phyloP scores from a whole-genome alignment of 64 coral and sea anemone species.

The Orbicella faveolata region DNA sequence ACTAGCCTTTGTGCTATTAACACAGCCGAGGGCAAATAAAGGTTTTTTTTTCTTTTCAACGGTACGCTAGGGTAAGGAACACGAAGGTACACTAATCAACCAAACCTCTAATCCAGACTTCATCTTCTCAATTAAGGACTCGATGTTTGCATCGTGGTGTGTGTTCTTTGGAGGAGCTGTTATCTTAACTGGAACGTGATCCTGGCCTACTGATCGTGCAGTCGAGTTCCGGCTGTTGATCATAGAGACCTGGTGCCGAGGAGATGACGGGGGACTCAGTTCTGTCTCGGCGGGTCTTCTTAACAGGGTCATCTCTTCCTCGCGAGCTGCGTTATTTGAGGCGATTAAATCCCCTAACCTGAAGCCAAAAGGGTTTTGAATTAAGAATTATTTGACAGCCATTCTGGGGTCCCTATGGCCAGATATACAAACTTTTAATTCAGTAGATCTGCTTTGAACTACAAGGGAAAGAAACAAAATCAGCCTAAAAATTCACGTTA shows the following conservation, averaged over 20 bases:
- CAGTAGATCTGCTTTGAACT: too few relatives aligned
- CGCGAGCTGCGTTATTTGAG: slow-evolving; percentile 71
- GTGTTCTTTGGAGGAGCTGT: slow-evolving; percentile 19
- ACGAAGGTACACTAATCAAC: not conserved
- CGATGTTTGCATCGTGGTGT: slow-evolving; percentile 75
- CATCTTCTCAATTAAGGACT: slow-evolving; percentile 95
- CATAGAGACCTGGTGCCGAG: slow-evolving; percentile 40
- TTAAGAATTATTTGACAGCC: too few relatives aligned
- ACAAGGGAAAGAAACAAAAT: too few relatives aligned
- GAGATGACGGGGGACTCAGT: slow-evolving; percentile 62
- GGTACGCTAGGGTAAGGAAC: not conserved
- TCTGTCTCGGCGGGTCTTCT: slow-evolving; percentile 46
- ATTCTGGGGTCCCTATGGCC: too few relatives aligned
- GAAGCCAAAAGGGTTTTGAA: not conserved
- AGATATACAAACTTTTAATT: too few relatives aligned
- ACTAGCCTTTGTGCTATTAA: too few relatives aligned
- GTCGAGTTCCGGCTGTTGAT: slow-evolving; percentile 6
- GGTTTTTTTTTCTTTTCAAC: not conserved
- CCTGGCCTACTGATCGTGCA: not conserved
- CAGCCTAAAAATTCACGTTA: too few relatives aligned
- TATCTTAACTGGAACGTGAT: not conserved
- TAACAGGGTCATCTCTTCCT: slow-evolving; percentile 65
- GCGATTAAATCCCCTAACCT: slow-evolving; percentile 91
- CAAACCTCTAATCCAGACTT: slow-evolving; percentile 92
- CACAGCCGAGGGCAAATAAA: too few relatives aligned